Evolutionary conservation across 1,140 invertebrate genomes (phyloP), one percentile per base, ranked within the genome.

Genomic region (Cheumatopsyche charites): DNA sequence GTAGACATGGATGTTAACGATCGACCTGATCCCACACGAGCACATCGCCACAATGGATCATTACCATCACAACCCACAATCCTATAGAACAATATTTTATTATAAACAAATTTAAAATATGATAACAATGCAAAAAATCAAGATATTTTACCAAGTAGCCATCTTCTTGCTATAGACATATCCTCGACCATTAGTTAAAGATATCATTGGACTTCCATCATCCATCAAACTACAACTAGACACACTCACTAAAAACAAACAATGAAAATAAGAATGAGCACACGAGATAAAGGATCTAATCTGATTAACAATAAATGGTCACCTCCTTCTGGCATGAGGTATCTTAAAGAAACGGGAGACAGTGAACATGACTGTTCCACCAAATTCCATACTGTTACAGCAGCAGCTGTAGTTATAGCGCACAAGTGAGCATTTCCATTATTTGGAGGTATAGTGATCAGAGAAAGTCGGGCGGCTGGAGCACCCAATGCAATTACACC

Each of bases 101-200:
- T 67, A 61, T 63, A 47, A 63, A 13, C 11, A 62, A 25, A 26
- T 12, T 23, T 67, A 29, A 55, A 21, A 52, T 26, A 29, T 3
- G 36, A 67, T 67, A 49, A 9, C 23, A 2, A n/a, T n/a, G n/a
- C n/a, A n/a, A n/a, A n/a, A 62, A 68, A 47, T 62, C 25, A 42
- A 62, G n/a, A 66, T 43, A 47, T 80, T 82, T 84, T 80, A 90
- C 91, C 91, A 92, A 11, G 86, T 83, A 69, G 84, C 85, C 63
- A 92, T 79, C 74, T 89, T 87, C 62, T 83, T 78, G 73, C 86
- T 87, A 77, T 88, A 92, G 21, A 89, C 87, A 77, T 89, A 92
- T 19, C 88, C 87, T 80, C 88, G 88, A 11, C 90, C 89, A 76
- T 87, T 90, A 13, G 86, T 89, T 15, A 92, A 79, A 26, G 88